Evolutionary conservation across 2,113 vertebrate species (phyloP), one percentile per base, ranked within the genome.

Genomic region (Microtus richardsoni): DNA sequence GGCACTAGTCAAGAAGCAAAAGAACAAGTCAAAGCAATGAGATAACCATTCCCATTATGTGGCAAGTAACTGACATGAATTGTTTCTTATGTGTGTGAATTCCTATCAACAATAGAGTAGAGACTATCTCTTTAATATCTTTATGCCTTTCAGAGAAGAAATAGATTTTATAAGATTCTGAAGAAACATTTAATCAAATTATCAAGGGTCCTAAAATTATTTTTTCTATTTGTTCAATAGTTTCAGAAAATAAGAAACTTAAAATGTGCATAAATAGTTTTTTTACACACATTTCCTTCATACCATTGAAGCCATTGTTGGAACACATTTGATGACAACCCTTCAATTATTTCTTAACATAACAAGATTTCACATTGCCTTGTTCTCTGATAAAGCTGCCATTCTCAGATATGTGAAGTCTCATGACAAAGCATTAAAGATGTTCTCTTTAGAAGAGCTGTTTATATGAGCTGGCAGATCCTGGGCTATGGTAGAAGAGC

Each of bases 401-500:
- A 91, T 92, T 44, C 74, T 77, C 28, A 95, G 77, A 80, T 80
- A 60, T 44, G 79, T 91, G 64, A 96, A 82, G 60, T 91, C 90
- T 64, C 89, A 68, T 64, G 39, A 91, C 52, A 93, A 94, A 68
- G 91, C 52, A 91, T 95, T 80, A 58, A 92, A 93, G 70, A 93
- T 41, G 75, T 36, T 89, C 7, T 96, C 93, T 74, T 64, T 49
- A 85, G 52, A 16, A 92, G 85, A 93, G 26, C 52, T 93, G 60
- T 97, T 97, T 96, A 96, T 88, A 74, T 92, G 95, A 90, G 70
- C 88, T 90, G 64, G 90, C 75, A 88, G 91, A 95, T 64, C 80
- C 44, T 91, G 68, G n/a, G 95, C 88, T 94, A 30, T 93, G 79
- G 96, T 97, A 94, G 92, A 66, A 93, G 75, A 88, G 66, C 39